Evolutionary conservation across 2,888 invertebrate species (phyloP), one percentile per base, ranked within the genome.

Genomic region (Sarcophaga subvicina): DNA sequence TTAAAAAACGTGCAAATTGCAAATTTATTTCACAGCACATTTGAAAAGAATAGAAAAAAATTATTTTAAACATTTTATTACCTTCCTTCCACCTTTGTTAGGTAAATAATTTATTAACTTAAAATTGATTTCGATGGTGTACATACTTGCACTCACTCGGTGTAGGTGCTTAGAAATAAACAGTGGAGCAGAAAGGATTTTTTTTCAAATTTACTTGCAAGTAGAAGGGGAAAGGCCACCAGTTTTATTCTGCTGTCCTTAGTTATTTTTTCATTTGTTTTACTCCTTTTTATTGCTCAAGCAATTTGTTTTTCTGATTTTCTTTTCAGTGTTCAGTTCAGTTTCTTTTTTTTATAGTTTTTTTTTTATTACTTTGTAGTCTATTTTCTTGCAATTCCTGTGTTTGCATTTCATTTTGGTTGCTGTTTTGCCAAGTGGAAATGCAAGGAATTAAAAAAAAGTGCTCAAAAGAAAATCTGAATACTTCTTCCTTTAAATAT

Each of bases 71-170:
- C 54, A 6, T 70, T 78, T 63, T 71, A 63, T 80, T 25, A 47
- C 75, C 76, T 25, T 59, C 75, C 76, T 80, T 47, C 60, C 49
- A 45, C 72, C 81, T 63, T 78, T 78, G 67, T 59, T 77, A 63
- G 72, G 54, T 83, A 78, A 83, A 86, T 86, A 83, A 86, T 80
- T 86, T 77, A 86, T 86, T 80, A 73, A 80, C 69, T 80, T 86
- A 69, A 83, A 86, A 86, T 86, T 80, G 86, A 86, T 83, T 83
- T 83, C 80, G 69, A 83, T 77, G n/a, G 71, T 72, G 64, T 69
- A 63, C 17, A 76, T 64, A 1, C 11, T n/a, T 47, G 17, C 47
- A 25, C 8, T 8, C 37, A 10, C 37, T 37, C 8, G 45, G 59
- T 59, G 17, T 82, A 54, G 27, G 70, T 80, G 60, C 66, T 71